Evolutionary conservation across 2,888 invertebrate genomes (phyloP).

Genomic region (Brachyopa scutellaris): DNA sequence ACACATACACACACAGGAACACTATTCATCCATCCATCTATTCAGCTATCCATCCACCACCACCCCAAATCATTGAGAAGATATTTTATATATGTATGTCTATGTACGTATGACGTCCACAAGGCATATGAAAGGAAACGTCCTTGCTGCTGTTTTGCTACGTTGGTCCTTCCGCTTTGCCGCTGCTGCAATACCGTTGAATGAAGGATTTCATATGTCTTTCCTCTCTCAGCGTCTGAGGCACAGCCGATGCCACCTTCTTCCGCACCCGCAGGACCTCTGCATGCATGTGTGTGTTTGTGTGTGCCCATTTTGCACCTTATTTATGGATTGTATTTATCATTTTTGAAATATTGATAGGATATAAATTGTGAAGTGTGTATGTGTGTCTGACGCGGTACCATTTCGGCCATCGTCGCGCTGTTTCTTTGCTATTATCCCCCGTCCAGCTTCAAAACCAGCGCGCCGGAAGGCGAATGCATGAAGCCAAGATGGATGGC

Average conservation of each 20-base stretch:
- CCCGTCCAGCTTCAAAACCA: constrained; percentile 61
- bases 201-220: constrained; percentile 71
- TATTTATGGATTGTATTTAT: constrained; percentile 76
- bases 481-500: constrained; percentile 71
- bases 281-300: background rate
- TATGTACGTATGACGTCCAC: constrained; percentile 66
- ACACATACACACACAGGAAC: too few species aligned
- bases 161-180: constrained; percentile 13
- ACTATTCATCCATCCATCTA: constrained; percentile 48
- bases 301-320: constrained; percentile 73
- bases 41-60: constrained; percentile 14
- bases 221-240: constrained; percentile 43
- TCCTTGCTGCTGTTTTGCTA: constrained; percentile 35
- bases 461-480: constrained; percentile 70
- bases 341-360: constrained; percentile 76
- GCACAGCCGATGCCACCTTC: constrained; percentile 41
- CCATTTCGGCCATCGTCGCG: constrained; percentile 61
- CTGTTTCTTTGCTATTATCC: constrained; percentile 44
- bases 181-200: constrained; percentile 59
- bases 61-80: constrained; percentile 43
- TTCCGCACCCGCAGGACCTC: constrained; percentile 11
- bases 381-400: constrained; percentile 40
- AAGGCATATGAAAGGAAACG: constrained; percentile 52
- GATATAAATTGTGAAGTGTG: constrained; percentile 74
- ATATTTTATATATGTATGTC: constrained; percentile 66